Evolutionary conservation across 2,797 vertebrate species (phyloP), one percentile per base, ranked within the genome.

Genomic region (Rhadinocentrus ornatus): DNA sequence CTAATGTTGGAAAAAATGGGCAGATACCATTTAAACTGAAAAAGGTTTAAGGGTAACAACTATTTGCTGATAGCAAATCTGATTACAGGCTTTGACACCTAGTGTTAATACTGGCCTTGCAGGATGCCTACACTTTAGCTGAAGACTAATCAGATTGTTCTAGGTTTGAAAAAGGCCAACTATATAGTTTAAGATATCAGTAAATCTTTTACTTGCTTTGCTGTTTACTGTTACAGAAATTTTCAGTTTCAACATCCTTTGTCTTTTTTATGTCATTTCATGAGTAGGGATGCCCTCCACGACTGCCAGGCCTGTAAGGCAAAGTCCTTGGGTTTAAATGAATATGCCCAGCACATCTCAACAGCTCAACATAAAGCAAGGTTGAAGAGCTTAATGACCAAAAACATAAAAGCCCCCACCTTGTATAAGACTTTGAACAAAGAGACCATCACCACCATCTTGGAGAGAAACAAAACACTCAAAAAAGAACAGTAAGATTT

Each of bases 251-350:
- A 15, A 16, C 56, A 41, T 31, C 7, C 20, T 6, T 15, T 41
- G 3, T 53, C 24, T 73, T 73, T 44, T 52, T 70, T 74, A 2
- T 77, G 15, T 71, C 34, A 6, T 66, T 75, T 20, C 11, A 39
- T 60, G 4, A 41, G 60, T 77, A 93, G 91, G 26, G 18, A 64
- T 59, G 32, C 66, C 5, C 27, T 15, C 57, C 94, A 95, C 55
- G 32, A 62, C 6, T 95, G 94, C 35, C 85, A 80, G 41, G 92
- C 86, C 0, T 95, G 94, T 62, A 37, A 71, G 1, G 6, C 35
- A 1, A 64, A 11, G 1, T 26, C 22, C 6, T 61, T 62, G 57
- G 55, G 61, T 58, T 66, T 94, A 22, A 2, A 58, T 0, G 22
- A 71, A 18, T 95, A 80, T 12, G 44, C 62, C 20, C 0, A 34